Percentiles rank a stretch among this genome's conserved stretches.
Evolutionary conservation across 2,797 vertebrate genomes (phyloP).

Genomic region (Melanotaenia pygmaea): DNA sequence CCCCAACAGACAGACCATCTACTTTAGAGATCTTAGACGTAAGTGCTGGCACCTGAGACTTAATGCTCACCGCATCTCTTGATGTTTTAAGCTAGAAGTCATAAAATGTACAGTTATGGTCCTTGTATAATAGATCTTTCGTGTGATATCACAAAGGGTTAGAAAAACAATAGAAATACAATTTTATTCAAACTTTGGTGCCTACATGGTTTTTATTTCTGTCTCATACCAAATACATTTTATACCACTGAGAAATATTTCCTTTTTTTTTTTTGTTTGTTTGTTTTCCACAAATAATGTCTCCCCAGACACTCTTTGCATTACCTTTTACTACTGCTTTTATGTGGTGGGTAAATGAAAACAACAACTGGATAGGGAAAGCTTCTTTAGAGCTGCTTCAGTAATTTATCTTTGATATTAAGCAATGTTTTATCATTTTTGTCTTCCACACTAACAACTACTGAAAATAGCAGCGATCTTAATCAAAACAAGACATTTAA

Average conservation of each 20-base stretch:
- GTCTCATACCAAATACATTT: not conserved
- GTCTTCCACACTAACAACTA: not conserved
- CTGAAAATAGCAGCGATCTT: not conserved
- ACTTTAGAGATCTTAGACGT: constrained; percentile 97
- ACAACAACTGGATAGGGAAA: not conserved
- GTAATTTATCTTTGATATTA: not conserved
- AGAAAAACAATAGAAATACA: constrained; percentile 4
- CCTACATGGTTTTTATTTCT: not conserved
- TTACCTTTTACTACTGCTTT: not conserved
- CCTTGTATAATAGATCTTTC: not conserved
- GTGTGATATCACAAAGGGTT: not conserved
- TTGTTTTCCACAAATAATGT: not conserved
- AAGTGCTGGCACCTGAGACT: constrained; percentile 73
- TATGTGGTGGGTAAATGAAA: not conserved
- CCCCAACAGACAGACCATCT: constrained; percentile 98
- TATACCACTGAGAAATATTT: not conserved
- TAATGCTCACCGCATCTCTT: not conserved
- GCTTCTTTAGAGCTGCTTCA: not conserved
- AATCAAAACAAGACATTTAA: not conserved
- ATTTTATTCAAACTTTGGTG: constrained; percentile 9
- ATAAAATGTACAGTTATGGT: not conserved
- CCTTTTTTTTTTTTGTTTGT: not conserved
- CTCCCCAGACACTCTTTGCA: not conserved
- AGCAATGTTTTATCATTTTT: not conserved
- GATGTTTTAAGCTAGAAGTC: not conserved